A percentile compares a stretch with the other conserved stretches of the same genome.
Conservation (phyloP, 2,888 invertebrate species). For the Muschampia plurimacula region DNA sequence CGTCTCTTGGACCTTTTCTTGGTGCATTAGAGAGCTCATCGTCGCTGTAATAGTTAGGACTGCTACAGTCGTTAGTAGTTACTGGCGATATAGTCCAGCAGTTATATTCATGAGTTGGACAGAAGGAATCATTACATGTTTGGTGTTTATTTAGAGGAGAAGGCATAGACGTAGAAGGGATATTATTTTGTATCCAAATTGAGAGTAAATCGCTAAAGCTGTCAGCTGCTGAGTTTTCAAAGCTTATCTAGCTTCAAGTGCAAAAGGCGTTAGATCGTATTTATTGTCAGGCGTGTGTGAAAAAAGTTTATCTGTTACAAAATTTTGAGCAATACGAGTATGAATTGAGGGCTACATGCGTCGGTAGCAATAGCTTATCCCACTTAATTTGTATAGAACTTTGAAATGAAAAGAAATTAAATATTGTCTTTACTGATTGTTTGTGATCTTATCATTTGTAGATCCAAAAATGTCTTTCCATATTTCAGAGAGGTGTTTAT, state of each 20-base stretch:
- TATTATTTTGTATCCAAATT: background rate
- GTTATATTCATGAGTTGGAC: background rate
- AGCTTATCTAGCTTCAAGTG: background rate
- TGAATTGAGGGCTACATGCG: no score
- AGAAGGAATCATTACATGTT: background rate
- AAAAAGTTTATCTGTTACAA: no score
- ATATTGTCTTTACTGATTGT: no score
- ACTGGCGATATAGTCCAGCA: background rate
- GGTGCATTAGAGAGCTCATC: background rate
- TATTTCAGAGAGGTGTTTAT: no score
- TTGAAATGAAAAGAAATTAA: no score
- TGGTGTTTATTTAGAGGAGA: background rate
- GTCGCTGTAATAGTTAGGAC: background rate
- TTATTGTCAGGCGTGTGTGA: no score
- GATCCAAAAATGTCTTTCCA: no score
- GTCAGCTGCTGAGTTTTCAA: background rate
- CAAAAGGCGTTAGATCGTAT: background rate
- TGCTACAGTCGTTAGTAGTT: background rate
- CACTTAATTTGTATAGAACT: no score
- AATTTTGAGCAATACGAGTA: no score
- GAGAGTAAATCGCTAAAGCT: background rate
- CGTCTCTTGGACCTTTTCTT: background rate
- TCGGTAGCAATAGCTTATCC: no score
- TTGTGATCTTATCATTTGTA: no score
- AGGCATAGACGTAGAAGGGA: background rate